Evolutionary conservation across 2,797 vertebrate species (phyloP).

Genomic region (Clarias platycephalus): DNA sequence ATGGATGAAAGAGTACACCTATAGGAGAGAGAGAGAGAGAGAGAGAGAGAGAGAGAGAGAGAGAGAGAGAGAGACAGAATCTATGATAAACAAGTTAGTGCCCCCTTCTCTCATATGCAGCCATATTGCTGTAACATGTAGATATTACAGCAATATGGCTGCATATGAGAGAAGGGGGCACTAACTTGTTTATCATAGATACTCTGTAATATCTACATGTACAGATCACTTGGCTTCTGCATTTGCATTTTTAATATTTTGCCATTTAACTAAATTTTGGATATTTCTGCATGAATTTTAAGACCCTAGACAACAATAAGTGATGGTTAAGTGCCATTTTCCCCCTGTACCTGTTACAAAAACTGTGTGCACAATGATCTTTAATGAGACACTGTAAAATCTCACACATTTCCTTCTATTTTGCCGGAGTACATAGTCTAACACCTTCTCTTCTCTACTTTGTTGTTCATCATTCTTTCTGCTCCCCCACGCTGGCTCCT

Average conservation of each 20-base stretch:
- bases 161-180: too few relatives aligned
- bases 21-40: constrained; percentile 26
- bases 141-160: too few relatives aligned
- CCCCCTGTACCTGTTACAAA: constrained; percentile 4
- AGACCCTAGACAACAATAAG: constrained; percentile 28
- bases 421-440: neutral
- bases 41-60: neutral
- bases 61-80: neutral
- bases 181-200: too few relatives aligned
- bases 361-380: constrained; percentile 23
- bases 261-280: constrained; percentile 1
- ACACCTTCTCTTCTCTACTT: constrained; percentile 8
- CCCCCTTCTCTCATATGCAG: constrained; percentile 16
- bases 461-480: constrained; percentile 13
- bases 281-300: neutral
- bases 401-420: neutral
- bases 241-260: constrained; percentile 32
- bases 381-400: constrained; percentile 25
- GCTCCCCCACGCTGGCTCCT: neutral
- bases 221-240: constrained; percentile 40
- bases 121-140: constrained; percentile 47
- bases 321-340: constrained; percentile 30
- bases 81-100: constrained; percentile 39
- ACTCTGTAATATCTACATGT: constrained; percentile 40
- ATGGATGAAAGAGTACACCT: constrained; percentile 44